These are phyloP conservation scores for Astropecten irregularis DNA, from an alignment of 53 echinoderm and acorn worm species.

Conservation along the genomic window DNA sequence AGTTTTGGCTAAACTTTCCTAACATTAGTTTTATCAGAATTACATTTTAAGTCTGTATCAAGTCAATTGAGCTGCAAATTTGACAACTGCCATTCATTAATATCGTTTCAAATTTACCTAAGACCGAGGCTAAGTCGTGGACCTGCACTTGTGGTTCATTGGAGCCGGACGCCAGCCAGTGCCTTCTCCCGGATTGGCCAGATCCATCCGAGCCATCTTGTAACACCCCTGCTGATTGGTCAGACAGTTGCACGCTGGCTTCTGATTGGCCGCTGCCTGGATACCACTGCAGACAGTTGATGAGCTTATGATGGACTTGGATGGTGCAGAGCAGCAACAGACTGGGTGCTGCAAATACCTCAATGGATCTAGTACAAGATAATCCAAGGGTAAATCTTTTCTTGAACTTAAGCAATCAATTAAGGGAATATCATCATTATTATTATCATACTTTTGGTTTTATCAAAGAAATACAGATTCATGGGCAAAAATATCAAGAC, in stretches of 20 bases:
- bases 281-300: slow-evolving; percentile 94
- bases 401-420: background rate
- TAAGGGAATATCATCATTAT: no score
- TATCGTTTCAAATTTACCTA: slow-evolving; percentile 53
- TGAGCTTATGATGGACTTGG: slow-evolving; percentile 87
- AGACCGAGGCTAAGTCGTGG: slow-evolving; percentile 68
- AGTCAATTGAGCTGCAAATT: no score
- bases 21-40: no score
- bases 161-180: slow-evolving; percentile 90
- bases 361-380: slow-evolving; percentile 72
- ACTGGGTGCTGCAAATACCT: slow-evolving; percentile 74
- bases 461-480: no score
- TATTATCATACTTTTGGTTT: no score
- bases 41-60: no score
- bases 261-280: slow-evolving; percentile 55
- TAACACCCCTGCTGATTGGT: slow-evolving; percentile 14
- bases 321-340: slow-evolving; percentile 77
- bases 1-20: no score
- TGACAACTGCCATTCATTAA: no score
- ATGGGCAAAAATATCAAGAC: no score
- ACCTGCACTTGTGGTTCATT: slow-evolving; percentile 84
- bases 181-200: slow-evolving; percentile 54
- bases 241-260: background rate
- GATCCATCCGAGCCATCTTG: background rate
- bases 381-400: no score